Evolutionary conservation across 2,888 invertebrate genomes (phyloP), one percentile per base, ranked within the genome.

Genomic region (Caenorhabditis macrosperma): DNA sequence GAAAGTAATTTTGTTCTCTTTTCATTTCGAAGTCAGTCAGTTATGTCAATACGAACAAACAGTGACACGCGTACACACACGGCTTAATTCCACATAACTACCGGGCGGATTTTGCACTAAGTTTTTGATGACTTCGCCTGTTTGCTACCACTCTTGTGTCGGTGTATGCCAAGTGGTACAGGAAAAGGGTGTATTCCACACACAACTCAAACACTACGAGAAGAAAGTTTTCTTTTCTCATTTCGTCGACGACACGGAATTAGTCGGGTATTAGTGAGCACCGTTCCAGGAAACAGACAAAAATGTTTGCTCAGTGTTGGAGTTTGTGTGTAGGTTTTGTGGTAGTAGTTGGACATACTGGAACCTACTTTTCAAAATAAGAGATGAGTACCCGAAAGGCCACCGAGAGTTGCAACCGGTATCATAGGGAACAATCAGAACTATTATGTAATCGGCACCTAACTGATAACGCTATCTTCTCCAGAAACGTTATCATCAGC

Each of bases 81-180:
- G 54, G 44, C 55, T 22, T 68, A 68, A 68, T 68, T 68, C 68
- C 50, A 68, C 48, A 26, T 59, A 68, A 68, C 57, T 59, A 68
- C 52, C 64, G 54, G 22, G 68, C 24, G 68, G 57, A 59, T 57
- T 30, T 68, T 48, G 26, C 68, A 59, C 48, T 68, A 57, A 57
- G 48, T 68, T 59, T 48, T 50, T 59, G 48, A 68, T 59, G 55
- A 64, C 64, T 54, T 26, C 38, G 15, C 57, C 48, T 68, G 48
- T 68, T 68, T 68, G 68, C 68, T 57, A 28, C 54, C 44, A n/a
- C 30, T 57, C 59, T 55, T 46, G 28, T n/a, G 22, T 54, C 55
- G 17, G 26, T 59, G 64, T 64, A 54, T 64, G 48, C 48, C 57
- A 48, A 68, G 59, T 24, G 30, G 57, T 57, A 57, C 30, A 48